Evolutionary conservation across 1,140 invertebrate genomes (phyloP), one percentile per base, ranked within the genome.

Genomic region (Dreissena polymorpha): DNA sequence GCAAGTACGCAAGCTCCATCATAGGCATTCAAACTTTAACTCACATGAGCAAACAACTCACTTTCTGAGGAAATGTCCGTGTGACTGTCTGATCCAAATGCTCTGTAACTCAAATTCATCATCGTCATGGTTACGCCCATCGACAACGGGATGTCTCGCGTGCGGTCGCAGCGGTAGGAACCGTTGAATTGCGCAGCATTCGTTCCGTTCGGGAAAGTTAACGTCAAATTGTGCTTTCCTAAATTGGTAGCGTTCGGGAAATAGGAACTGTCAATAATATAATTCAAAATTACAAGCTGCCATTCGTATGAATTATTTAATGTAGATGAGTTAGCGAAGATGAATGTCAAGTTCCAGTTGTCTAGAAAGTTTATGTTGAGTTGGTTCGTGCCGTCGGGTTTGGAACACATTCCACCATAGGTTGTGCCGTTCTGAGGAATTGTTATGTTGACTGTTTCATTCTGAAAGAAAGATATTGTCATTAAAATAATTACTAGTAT

Each of bases 81-180:
- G 0, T 18, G 21, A 10, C 65, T 76, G 0, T 39, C 27, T 23
- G 21, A 53, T 5, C 74, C 74, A 51, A 76, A 67, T 23, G 74
- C 74, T 67, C 18, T 65, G 49, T 76, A 76, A 27, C 53, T 63
- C 5, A 76, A 16, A 25, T 76, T 51, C 14, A 67, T 53, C 8
- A 76, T 21, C 14, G 21, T 65, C 5, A 76, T 16, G 13, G 29
- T 23, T 14, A 76, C 67, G 21, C 63, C 39, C 18, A 0, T 25
- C 16, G 65, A 53, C 53, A 76, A 29, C 18, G 29, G n/a, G 21
- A 76, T 10, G 53, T 27, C 67, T 67, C 39, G 51, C 29, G 65
- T 25, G 12, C 74, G 57, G 51, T 29, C 39, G 55, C 74, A 76
- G 23, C 27, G 7, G 29, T 64, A 76, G 0, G 74, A 76, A 53